A percentile compares a stretch with the other conserved stretches of the same genome.
phyloP scores from a whole-genome alignment of 2,888 invertebrate genomes.

The Amphipoea oculea region DNA sequence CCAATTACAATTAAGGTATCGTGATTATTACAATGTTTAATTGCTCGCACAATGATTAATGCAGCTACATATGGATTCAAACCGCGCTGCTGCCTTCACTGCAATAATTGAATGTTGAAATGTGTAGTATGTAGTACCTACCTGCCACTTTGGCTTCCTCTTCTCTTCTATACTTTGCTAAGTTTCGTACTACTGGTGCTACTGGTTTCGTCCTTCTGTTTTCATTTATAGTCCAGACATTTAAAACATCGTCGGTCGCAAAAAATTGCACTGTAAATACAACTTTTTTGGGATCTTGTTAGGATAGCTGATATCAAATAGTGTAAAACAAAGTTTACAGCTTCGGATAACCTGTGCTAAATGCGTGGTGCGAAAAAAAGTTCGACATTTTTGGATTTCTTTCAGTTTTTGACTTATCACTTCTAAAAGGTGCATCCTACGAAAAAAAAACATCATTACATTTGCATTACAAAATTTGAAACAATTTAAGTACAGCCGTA shows the following conservation, averaged over 20 bases:
- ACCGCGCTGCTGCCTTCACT: conserved; percentile 28
- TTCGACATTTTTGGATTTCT: background rate
- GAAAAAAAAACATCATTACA: no score
- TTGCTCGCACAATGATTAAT: conserved; percentile 55
- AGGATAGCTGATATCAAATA: background rate
- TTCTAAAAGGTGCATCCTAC: background rate
- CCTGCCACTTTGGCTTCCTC: conserved; percentile 9
- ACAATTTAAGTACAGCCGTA: no score
- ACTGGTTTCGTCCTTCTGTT: background rate
- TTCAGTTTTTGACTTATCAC: background rate
- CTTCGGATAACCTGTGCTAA: background rate
- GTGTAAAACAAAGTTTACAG: background rate
- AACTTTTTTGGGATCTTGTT: background rate
- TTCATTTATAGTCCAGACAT: background rate
- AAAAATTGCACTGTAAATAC: background rate
- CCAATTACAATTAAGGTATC: conserved; percentile 60
- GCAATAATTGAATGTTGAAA: conserved; percentile 47
- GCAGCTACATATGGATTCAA: conserved; percentile 33
- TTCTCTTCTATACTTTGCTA: conserved; percentile 1
- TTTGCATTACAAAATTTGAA: no score
- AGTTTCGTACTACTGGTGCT: background rate
- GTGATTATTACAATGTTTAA: conserved; percentile 60
- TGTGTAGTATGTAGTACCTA: conserved; percentile 5
- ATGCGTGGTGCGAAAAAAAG: background rate
- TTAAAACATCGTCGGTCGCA: background rate